A percentile compares a stretch with the other conserved stretches of the same genome.
These are phyloP conservation scores for Protobothrops mucrosquamatus DNA, from an alignment of 2,113 vertebrate species.

Conservation along the genomic window DNA sequence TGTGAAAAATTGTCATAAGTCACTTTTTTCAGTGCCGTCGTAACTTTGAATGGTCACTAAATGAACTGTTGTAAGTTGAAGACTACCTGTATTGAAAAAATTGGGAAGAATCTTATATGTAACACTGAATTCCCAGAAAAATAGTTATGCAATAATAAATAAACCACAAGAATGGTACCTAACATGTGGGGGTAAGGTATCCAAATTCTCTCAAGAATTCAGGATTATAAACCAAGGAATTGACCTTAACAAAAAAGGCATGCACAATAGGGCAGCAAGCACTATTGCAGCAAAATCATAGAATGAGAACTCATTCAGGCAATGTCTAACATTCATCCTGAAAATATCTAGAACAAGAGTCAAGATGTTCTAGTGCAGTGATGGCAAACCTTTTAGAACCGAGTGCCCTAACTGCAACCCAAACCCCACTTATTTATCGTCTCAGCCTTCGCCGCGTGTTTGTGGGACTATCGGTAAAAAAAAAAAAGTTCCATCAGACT, in stretches of 20 bases:
- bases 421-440: no score
- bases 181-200: not conserved
- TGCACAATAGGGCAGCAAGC: not conserved
- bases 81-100: not conserved
- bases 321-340: not conserved
- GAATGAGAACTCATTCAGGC: not conserved
- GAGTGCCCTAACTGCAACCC: no score
- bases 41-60: no score
- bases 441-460: no score
- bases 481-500: no score
- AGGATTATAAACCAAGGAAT: not conserved
- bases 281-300: not conserved
- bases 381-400: no score
- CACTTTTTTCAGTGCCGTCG: no score
- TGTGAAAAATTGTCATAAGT: no score
- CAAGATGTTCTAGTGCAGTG: not conserved
- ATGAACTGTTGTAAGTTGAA: no score
- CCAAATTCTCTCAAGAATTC: not conserved
- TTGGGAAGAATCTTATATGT: not conserved
- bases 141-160: not conserved
- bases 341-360: not conserved
- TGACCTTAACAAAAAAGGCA: not conserved
- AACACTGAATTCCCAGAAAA: not conserved
- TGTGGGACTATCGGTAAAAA: no score
- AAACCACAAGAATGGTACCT: not conserved